Evolutionary conservation across 2,888 invertebrate species (phyloP).

Genomic region (Eupeodes luniger): DNA sequence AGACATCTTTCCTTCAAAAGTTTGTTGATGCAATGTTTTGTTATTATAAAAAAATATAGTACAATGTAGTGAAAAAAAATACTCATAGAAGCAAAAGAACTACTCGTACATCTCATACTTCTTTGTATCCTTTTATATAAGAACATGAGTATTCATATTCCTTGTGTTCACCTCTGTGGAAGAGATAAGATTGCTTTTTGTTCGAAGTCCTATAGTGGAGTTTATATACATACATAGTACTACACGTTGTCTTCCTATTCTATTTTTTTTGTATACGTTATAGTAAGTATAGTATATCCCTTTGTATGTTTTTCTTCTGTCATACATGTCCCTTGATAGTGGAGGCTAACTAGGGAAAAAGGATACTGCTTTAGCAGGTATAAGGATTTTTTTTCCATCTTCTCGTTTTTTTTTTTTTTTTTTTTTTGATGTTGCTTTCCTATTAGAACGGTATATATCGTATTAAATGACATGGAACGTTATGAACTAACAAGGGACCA

Average conservation of each 20-base stretch:
- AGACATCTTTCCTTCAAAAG: background rate
- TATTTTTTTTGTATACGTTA: background rate
- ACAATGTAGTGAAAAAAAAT: constrained; percentile 1
- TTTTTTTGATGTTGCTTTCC: constrained; percentile 16
- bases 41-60: background rate
- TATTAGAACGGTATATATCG: constrained; percentile 66
- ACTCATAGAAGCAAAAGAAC: constrained; percentile 57
- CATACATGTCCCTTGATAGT: constrained; percentile 56
- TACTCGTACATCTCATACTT: background rate
- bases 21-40: constrained; percentile 1
- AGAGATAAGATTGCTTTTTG: constrained; percentile 74
- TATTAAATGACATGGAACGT: constrained; percentile 75
- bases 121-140: background rate
- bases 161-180: constrained; percentile 69
- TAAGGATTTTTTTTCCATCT: constrained; percentile 29
- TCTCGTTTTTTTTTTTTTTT: background rate
- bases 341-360: constrained; percentile 50
- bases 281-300: background rate
- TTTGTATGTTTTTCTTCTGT: constrained; percentile 31
- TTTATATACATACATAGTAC: constrained; percentile 3
- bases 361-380: constrained; percentile 47
- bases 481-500: constrained; percentile 75
- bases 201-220: constrained; percentile 31
- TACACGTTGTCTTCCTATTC: constrained; percentile 26
- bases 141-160: constrained; percentile 61